phyloP scores from a whole-genome alignment of 2,113 vertebrate genomes.

The Gobio gobio region DNA sequence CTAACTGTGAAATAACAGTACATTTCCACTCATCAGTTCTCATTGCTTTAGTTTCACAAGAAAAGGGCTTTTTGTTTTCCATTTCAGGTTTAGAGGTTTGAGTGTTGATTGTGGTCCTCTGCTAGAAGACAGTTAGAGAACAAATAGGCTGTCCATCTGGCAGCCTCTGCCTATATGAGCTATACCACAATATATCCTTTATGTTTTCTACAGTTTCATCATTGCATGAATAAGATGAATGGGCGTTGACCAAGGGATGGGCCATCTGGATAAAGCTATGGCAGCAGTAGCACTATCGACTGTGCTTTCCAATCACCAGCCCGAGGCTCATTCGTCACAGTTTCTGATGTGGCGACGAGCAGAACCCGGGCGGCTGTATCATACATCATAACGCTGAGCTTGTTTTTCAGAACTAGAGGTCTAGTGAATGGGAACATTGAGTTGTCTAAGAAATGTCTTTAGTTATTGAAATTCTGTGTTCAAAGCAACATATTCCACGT shows the following conservation, averaged over 20 bases:
- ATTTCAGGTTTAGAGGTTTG: background rate
- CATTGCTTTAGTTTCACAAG: slow-evolving; percentile 35
- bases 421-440: slow-evolving; percentile 59
- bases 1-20: slow-evolving; percentile 46
- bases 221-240: slow-evolving; percentile 69
- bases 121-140: slow-evolving; percentile 35
- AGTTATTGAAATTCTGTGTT: slow-evolving; percentile 54
- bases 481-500: background rate
- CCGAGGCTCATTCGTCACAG: slow-evolving; percentile 70
- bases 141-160: slow-evolving; percentile 39
- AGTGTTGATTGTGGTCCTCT: slow-evolving; percentile 30
- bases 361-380: slow-evolving; percentile 52
- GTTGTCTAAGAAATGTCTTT: slow-evolving; percentile 25
- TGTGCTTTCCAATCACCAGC: slow-evolving; percentile 66
- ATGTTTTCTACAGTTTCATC: slow-evolving; percentile 68
- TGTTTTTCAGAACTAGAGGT: slow-evolving; percentile 57
- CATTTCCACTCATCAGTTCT: slow-evolving; percentile 47
- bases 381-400: slow-evolving; percentile 69
- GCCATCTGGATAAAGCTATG: slow-evolving; percentile 53
- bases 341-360: slow-evolving; percentile 58
- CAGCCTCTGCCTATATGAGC: slow-evolving; percentile 24
- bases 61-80: slow-evolving; percentile 40
- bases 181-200: slow-evolving; percentile 50
- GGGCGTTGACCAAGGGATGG: slow-evolving; percentile 60
- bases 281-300: slow-evolving; percentile 64